Base-by-base conservation (phyloP, 1,140 invertebrate species). In the Drosophila sturtevanti region DNA sequence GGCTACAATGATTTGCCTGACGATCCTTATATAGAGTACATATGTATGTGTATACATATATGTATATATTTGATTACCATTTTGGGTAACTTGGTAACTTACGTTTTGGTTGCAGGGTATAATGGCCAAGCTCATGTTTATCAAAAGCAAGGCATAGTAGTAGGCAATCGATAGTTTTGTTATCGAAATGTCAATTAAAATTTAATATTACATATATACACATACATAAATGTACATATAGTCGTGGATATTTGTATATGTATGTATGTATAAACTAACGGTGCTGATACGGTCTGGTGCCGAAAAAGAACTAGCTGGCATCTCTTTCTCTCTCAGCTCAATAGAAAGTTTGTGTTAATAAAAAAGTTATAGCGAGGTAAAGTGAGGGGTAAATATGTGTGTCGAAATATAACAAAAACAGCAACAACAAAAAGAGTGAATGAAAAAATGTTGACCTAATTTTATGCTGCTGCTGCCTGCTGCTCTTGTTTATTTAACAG, bases 371-470 rank as follows among this genome's bases (percentile, higher is more conserved):
- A 62, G 61, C 72, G 38, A 79, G 38, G 72, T 61, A 60, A 61
- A 72, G 68, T 12, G 59, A 60, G 48, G 44, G 68, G 31, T 52
- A 89, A 77, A 82, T 82, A 79, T 89, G 74, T 78, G 59, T 78
- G 84, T 87, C 77, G 84, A 87, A 87, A 86, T 86, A 87, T 82
- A 81, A 68, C 66, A 77, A 74, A 68, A 77, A 68, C 54, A 66
- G 31, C 63, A 72, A 60, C 68, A 68, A 67, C 60, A 68, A 68
- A 68, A 89, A 82, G 77, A 87, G 81, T 90, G 86, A 90, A 90
- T 90, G 89, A 89, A 90, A 90, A 89, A 90, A 90, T 90, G 89
- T 90, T 90, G 89, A 90, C 89, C 89, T 81, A 90, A 90, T 90
- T 90, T 90, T 60, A 51, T 67, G 67, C 61, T 66, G 81, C 66